Conservation (phyloP, 2,888 invertebrate genomes). For the Steinernema scapterisci region DNA sequence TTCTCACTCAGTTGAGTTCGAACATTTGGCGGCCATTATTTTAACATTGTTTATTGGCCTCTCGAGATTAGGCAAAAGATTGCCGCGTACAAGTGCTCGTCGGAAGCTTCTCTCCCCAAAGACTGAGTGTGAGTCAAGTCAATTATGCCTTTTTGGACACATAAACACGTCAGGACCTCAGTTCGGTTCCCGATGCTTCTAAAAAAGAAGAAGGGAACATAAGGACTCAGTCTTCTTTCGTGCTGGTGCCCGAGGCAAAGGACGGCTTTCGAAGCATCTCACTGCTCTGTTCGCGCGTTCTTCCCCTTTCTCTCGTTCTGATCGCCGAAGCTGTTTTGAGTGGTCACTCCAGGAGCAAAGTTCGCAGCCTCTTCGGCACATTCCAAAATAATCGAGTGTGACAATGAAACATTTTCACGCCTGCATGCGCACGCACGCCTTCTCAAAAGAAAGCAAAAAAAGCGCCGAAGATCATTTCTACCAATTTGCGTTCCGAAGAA, state of each 20-base stretch:
- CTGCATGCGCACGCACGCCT: neutral
- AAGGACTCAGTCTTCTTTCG: constrained; percentile 7
- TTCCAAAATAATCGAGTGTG: neutral
- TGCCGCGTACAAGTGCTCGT: neutral
- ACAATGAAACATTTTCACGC: neutral
- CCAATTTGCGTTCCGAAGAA: neutral
- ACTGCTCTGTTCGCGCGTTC: too few relatives aligned
- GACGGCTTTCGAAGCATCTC: neutral
- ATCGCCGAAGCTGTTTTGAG: constrained; percentile 28
- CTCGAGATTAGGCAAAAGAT: constrained; percentile 9
- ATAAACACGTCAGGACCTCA: constrained; percentile 1
- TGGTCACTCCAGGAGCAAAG: neutral
- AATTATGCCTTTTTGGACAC: constrained; percentile 23
- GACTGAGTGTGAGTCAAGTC: constrained; percentile 26
- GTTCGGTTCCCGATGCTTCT: neutral
- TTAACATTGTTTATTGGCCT: constrained; percentile 9
- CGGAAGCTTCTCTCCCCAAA: neutral
- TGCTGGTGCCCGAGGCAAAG: constrained; percentile 13
- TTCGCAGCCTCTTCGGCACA: neutral
- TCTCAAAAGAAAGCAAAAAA: neutral
- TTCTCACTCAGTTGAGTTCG: neutral
- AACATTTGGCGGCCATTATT: constrained; percentile 18
- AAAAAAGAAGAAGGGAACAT: neutral
- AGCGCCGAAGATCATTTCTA: neutral
- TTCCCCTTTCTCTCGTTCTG: neutral